Evolutionary conservation across 2,888 invertebrate genomes (phyloP), one percentile per base, ranked within the genome.

Genomic region (Gasteruption jaculator): DNA sequence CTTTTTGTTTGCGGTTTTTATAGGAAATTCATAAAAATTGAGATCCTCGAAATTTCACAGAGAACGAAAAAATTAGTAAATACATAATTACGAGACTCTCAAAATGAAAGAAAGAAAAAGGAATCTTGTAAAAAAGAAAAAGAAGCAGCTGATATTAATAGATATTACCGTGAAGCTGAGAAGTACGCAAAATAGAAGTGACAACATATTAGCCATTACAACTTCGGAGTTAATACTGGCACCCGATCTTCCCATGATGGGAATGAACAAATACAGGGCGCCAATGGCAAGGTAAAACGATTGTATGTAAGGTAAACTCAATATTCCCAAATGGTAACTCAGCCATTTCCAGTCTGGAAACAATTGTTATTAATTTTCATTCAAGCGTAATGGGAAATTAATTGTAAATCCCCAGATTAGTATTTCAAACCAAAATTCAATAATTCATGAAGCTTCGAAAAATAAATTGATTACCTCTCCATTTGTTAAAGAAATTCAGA

Each of bases 211-310:
- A 8, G 77, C 80, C 43, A 84, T 74, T 41, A 82, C 66, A 40
- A 85, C 73, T 73, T 91, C 91, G 2, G 86, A 81, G 60, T 83
- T 81, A 44, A 80, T 74, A 35, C 78, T 76, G 20, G 82, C 75
- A 35, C 89, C 89, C 22, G 81, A 76, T 56, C 90, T 78, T 3
- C 89, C 91, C 83, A 84, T 82, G 53, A 91, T 77, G 5, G 92
- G 91, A 56, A 89, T 81, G 61, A 90, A 82, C 65, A 88, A 77
- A 62, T 80, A 78, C 45, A 86, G 74, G 51, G 83, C 79, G 55
- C 81, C 82, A 60, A 85, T 76, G 53, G 81, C 73, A 60, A 86
- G 74, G 71, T 89, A 89, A 57, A 82, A 77, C 35, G 79, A 77
- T 68, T 84, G 81, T 48, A 83, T 74, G 53, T 79, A 77, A 18